Evolutionary conservation across 2,888 invertebrate species (phyloP).

Genomic region (Stegana nigrithorax): DNA sequence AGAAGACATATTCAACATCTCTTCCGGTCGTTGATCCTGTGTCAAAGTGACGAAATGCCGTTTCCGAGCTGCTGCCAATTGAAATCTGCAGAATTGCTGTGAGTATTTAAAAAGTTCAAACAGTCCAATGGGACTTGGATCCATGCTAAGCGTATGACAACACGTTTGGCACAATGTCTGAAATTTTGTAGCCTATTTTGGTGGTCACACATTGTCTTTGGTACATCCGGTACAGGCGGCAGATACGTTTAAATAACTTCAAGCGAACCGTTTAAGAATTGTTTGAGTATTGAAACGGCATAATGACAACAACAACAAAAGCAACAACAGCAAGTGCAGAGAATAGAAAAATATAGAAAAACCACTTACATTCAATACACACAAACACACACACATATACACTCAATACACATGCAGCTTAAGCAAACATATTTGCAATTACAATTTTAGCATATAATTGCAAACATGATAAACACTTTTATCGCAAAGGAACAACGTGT

Average conservation of each 20-base stretch:
- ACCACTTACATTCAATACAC: not conserved
- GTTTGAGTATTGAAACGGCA: slow-evolving; percentile 50
- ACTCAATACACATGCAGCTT: slow-evolving; percentile 33
- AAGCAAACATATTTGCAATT: slow-evolving; percentile 57
- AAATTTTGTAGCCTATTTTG: too few relatives aligned
- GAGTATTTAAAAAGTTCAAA: too few relatives aligned
- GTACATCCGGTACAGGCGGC: not conserved
- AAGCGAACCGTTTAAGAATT: slow-evolving; percentile 57
- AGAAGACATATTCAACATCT: too few relatives aligned
- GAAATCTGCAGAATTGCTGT: too few relatives aligned
- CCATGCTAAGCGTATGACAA: too few relatives aligned
- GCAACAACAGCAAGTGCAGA: not conserved
- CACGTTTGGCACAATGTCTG: too few relatives aligned
- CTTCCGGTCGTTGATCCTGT: too few relatives aligned
- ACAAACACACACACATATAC: not conserved
- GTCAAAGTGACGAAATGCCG: too few relatives aligned
- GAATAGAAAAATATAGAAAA: not conserved
- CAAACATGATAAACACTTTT: slow-evolving; percentile 61
- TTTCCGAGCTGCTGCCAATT: too few relatives aligned
- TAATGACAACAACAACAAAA: slow-evolving; percentile 34
- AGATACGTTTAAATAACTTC: slow-evolving; percentile 31
- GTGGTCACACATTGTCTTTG: too few relatives aligned
- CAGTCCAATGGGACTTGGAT: too few relatives aligned
- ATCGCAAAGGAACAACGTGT: slow-evolving; percentile 34
- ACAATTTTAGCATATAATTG: slow-evolving; percentile 60